Percentiles rank a stretch among this genome's conserved stretches.
phyloP scores from a whole-genome alignment of 2,888 invertebrate genomes.

The Mythimna lalbum region DNA sequence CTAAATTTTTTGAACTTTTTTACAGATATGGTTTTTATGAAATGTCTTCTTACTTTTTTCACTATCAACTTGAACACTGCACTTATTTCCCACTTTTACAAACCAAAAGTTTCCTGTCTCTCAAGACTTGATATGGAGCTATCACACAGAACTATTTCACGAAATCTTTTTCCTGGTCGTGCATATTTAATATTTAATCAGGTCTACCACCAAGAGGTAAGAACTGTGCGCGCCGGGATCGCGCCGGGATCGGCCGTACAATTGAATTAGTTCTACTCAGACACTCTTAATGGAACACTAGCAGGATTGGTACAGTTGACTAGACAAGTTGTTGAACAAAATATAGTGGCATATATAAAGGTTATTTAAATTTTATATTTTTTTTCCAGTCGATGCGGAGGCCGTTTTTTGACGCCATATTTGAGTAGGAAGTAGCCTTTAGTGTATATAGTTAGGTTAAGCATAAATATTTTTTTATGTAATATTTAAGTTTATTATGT shows the following conservation, averaged over 20 bases:
- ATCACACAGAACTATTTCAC: slow-evolving; percentile 1
- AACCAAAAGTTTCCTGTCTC: not conserved
- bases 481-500: no score
- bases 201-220: slow-evolving; percentile 24
- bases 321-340: slow-evolving; percentile 40
- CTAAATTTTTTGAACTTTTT: not conserved
- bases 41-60: no score
- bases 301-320: slow-evolving; percentile 49
- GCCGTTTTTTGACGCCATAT: no score
- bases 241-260: slow-evolving; percentile 45
- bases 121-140: not conserved
- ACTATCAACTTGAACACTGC: not conserved
- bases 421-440: no score
- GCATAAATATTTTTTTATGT: no score
- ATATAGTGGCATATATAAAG: not conserved
- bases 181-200: slow-evolving; percentile 55
- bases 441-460: no score
- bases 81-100: not conserved
- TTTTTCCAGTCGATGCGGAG: no score
- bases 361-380: no score
- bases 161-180: slow-evolving; percentile 3
- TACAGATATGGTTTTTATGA: not conserved
- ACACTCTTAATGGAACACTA: slow-evolving; percentile 56
- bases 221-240: slow-evolving; percentile 44
- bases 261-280: slow-evolving; percentile 63